A percentile compares a stretch with the other conserved stretches of the same genome.
Conservation (phyloP, 1,140 invertebrate species). For the Carcinoscorpius rotundicauda region DNA sequence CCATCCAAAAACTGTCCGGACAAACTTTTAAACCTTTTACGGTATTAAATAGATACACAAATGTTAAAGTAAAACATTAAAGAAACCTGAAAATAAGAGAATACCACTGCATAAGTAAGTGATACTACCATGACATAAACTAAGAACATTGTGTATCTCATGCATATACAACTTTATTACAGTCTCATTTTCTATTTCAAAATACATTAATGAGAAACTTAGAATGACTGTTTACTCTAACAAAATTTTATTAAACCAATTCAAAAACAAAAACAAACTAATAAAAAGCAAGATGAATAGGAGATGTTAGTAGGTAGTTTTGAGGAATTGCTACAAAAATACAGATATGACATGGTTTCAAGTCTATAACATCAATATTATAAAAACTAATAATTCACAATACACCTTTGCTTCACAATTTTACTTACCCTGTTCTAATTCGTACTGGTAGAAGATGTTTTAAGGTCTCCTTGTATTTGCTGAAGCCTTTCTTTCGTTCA, state of each 20-base stretch:
- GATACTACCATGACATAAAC: too few relatives aligned
- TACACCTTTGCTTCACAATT: too few relatives aligned
- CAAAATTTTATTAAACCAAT: background rate
- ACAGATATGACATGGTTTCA: background rate
- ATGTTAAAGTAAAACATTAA: too few relatives aligned
- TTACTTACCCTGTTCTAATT: conserved; percentile 15
- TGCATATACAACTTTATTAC: too few relatives aligned
- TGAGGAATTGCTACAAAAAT: background rate
- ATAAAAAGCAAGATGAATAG: background rate
- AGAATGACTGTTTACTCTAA: background rate
- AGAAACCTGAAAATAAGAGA: too few relatives aligned
- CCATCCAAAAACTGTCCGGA: too few relatives aligned
- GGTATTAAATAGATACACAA: too few relatives aligned
- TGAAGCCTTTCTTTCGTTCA: conserved; percentile 14
- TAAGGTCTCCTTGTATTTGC: conserved; percentile 14
- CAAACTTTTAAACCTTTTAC: too few relatives aligned
- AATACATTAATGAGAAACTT: too few relatives aligned
- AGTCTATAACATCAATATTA: background rate
- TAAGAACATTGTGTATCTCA: too few relatives aligned
- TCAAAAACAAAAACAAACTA: background rate
- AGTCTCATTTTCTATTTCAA: too few relatives aligned
- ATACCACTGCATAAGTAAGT: too few relatives aligned
- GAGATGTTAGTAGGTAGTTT: background rate
- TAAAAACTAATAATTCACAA: background rate
- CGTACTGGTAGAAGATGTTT: conserved; percentile 19